Evolutionary conservation across 2,888 invertebrate species (phyloP), one percentile per base, ranked within the genome.

Genomic region (Brenthis daphne): DNA sequence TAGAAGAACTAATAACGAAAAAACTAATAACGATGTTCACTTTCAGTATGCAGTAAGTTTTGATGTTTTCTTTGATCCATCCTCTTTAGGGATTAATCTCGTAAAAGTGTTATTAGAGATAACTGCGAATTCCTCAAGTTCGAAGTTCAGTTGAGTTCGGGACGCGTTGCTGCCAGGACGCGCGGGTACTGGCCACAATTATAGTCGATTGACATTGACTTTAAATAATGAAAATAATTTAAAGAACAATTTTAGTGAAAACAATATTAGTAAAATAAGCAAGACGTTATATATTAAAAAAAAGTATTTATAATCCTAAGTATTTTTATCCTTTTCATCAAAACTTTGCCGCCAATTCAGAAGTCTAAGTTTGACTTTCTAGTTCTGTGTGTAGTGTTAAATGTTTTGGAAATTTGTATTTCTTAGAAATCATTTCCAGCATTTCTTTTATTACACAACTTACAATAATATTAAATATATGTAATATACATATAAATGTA

Each of bases 81-180:
- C 57, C 57, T 64, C 58, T 20, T 16, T 11, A 12, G 54, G 43
- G 57, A 51, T 71, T 63, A 65, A 53, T 33, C 51, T 68, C 65
- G 57, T 56, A 14, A 37, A 57, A 57, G 29, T 57, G 53, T 60
- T 56, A 58, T 47, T 64, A 37, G 48, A 57, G 69, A 67, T 70
- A 70, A 70, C 50, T 54, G 64, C n/a, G 51, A 16, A 65, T 50
- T 68, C 47, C 33, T 61, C 63, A 70, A 71, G 73, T 75, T 73
- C 70, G 65, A 65, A 72, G 70, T 76, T 78, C 77, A 80, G 81
- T 80, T 58, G 65, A 74, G 73, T 65, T 73, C 75, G 75, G 77
- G 73, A 65, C 79, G 79, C 77, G 78, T 63, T 67, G 37, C 68
- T 65, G 76, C 63, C 63, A 55, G 72, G 77, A 80, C 80, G 81